Percentiles rank a stretch among this genome's conserved stretches.
Evolutionary conservation across 2,888 invertebrate species (phyloP).

Genomic region (Folsomia candida): DNA sequence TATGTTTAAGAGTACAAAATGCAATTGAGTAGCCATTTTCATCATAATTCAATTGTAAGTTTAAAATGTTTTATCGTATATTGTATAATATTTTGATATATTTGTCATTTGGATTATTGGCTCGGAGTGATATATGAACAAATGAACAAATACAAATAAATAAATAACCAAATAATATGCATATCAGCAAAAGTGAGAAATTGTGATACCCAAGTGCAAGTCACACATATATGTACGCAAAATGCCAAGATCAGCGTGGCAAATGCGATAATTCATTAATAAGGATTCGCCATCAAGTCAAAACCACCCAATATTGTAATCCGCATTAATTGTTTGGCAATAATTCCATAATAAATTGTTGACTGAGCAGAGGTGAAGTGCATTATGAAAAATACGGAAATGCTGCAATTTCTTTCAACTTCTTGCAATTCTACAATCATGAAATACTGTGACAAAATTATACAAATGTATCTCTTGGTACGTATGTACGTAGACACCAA

Average conservation of each 20-base stretch:
- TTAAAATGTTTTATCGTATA: no score
- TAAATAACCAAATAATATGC: no score
- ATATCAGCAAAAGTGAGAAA: not conserved
- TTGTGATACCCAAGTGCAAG: not conserved
- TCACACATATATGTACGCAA: no score
- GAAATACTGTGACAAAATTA: not conserved
- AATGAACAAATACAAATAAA: no score
- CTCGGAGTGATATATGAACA: no score
- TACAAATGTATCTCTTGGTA: no score
- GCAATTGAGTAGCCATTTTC: no score
- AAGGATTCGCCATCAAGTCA: not conserved
- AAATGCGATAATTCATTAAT: not conserved
- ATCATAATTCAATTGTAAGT: no score
- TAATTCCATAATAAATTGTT: not conserved
- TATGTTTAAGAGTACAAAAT: no score
- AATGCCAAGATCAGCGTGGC: not conserved
- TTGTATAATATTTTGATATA: no score
- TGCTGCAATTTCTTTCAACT: not conserved
- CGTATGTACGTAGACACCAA: no score
- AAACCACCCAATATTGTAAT: not conserved
- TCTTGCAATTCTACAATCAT: not conserved
- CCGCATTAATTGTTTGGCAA: not conserved
- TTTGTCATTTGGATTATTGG: no score
- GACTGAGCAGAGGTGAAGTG: not conserved
- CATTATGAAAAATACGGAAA: not conserved